These are phyloP conservation scores for Seira sanloemensis DNA, from an alignment of 2,888 invertebrate genomes.

Conservation along the genomic window DNA sequence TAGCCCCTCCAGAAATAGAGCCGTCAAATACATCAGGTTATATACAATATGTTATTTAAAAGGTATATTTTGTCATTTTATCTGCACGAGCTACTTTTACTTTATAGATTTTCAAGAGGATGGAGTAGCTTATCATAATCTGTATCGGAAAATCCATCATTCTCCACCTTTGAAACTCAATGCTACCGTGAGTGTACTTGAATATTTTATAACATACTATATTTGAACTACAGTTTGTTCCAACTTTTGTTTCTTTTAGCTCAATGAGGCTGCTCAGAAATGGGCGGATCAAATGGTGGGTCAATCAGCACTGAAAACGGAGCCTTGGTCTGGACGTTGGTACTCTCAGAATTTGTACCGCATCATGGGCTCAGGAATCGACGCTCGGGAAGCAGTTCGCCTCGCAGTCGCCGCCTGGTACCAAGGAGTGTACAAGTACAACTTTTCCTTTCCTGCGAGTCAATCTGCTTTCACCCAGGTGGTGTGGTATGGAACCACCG, in stretches of 20 bases:
- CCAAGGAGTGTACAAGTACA: slow-evolving; percentile 41
- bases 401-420: slow-evolving; percentile 62
- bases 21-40: slow-evolving; percentile 19
- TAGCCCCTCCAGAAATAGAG: slow-evolving; percentile 6
- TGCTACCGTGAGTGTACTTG: slow-evolving; percentile 47
- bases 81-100: background rate
- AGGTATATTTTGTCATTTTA: background rate
- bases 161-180: slow-evolving; percentile 57
- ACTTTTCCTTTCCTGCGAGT: slow-evolving; percentile 55
- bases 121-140: slow-evolving; percentile 62
- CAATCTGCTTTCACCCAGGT: slow-evolving; percentile 66
- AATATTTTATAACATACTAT: slow-evolving; percentile 1
- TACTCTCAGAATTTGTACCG: slow-evolving; percentile 65
- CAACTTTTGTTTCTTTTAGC: slow-evolving; percentile 25
- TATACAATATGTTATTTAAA: background rate
- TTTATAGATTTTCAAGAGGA: slow-evolving; percentile 51
- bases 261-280: slow-evolving; percentile 58
- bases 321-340: slow-evolving; percentile 35
- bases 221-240: background rate
- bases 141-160: slow-evolving; percentile 60
- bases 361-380: slow-evolving; percentile 45
- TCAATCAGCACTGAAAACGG: slow-evolving; percentile 21
- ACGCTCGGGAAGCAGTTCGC: slow-evolving; percentile 47
- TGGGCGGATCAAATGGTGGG: slow-evolving; percentile 57
- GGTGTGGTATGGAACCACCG: slow-evolving; percentile 56